These are phyloP conservation scores for Zele albiditarsus DNA, from an alignment of 2,888 invertebrate genomes.

Conservation along the genomic window DNA sequence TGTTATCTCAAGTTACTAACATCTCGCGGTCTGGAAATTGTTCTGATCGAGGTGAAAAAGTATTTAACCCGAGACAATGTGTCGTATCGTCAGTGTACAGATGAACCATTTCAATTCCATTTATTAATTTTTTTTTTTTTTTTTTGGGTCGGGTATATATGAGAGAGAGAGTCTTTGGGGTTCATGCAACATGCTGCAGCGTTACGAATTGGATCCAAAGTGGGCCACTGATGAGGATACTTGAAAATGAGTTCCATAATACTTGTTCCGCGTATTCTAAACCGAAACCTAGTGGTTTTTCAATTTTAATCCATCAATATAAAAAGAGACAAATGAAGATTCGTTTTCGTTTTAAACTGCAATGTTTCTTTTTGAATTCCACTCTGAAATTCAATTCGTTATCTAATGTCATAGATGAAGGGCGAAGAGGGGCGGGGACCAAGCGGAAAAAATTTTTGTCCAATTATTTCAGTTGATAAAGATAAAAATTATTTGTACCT, in stretches of 20 bases:
- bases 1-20: background rate
- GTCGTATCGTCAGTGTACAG: background rate
- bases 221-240: conserved; percentile 44
- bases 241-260: conserved; percentile 1
- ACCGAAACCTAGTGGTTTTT: background rate
- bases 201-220: conserved; percentile 46
- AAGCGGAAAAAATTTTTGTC: conserved; percentile 19
- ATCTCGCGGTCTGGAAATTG: background rate
- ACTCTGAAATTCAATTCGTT: background rate
- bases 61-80: background rate
- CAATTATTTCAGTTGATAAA: background rate
- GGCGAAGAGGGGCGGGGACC: background rate
- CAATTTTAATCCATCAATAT: background rate
- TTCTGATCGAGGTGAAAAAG: background rate
- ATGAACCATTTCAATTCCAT: background rate
- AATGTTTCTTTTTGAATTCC: background rate
- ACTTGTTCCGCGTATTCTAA: background rate
- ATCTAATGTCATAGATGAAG: background rate
- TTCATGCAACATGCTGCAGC: conserved; percentile 57
- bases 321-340: background rate
- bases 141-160: background rate
- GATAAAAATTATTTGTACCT: conserved; percentile 54
- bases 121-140: too few species aligned
- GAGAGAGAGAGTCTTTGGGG: conserved; percentile 43
- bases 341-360: background rate